Percentiles rank a stretch among this genome's conserved stretches.
Evolutionary conservation across 2,113 vertebrate species (phyloP).

Genomic region (Podocnemis expansa): DNA sequence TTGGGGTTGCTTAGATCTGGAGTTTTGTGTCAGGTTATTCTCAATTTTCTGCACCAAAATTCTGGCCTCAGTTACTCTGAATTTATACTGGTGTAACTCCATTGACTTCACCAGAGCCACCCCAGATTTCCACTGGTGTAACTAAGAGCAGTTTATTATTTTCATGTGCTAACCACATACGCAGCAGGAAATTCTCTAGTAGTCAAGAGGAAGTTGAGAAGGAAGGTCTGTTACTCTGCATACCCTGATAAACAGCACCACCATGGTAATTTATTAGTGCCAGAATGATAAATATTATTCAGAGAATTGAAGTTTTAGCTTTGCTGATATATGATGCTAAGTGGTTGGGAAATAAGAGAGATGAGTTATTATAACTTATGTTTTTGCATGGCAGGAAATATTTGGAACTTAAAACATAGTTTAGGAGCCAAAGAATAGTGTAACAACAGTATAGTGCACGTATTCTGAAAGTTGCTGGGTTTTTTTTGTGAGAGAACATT

Average conservation of each 20-base stretch:
- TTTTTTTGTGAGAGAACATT: accelerated
- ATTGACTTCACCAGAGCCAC: neutral
- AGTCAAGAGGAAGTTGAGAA: neutral
- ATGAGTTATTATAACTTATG: neutral
- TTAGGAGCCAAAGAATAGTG: neutral
- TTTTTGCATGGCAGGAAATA: neutral
- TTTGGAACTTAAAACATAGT: neutral
- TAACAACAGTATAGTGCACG: neutral
- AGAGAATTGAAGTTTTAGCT: neutral
- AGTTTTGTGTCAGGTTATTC: neutral
- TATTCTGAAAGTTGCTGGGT: neutral
- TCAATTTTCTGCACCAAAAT: neutral
- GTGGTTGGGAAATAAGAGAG: neutral
- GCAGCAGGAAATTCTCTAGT: neutral
- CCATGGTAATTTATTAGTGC: neutral
- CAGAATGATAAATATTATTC: neutral
- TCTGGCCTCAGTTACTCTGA: neutral
- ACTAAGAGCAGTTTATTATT: neutral
- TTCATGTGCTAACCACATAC: neutral
- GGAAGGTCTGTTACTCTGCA: neutral
- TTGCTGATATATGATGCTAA: neutral
- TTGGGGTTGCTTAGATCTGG: neutral
- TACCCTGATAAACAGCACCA: neutral
- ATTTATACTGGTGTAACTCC: neutral
- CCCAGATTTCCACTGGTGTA: neutral